Conservation (phyloP, 2,888 invertebrate genomes). For the Xestia ashworthii region DNA sequence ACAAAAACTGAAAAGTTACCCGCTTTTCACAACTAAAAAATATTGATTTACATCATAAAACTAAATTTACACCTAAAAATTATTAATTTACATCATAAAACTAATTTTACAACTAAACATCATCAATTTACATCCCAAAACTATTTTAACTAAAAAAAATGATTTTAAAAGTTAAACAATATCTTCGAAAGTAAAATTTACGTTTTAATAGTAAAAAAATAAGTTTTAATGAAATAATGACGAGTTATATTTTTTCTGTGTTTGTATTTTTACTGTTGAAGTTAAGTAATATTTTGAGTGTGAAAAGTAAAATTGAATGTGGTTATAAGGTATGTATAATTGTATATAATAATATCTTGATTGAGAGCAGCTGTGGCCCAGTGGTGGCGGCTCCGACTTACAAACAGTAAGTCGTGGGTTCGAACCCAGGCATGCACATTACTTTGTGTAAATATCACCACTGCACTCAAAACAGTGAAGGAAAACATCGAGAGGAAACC, state of each 20-base stretch:
- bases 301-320: conserved; percentile 78
- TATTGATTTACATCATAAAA: not conserved
- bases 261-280: conserved; percentile 50
- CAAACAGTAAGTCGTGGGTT: no score
- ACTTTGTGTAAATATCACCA: no score
- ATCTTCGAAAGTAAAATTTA: conserved; percentile 41
- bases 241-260: conserved; percentile 24
- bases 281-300: conserved; percentile 48
- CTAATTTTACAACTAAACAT: not conserved
- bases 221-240: conserved; percentile 32
- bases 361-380: no score
- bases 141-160: conserved; percentile 4
- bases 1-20: not conserved
- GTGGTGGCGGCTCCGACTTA: no score
- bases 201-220: conserved; percentile 7
- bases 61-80: not conserved
- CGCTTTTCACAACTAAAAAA: not conserved
- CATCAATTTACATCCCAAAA: not conserved
- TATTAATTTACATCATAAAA: not conserved
- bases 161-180: conserved; percentile 9
- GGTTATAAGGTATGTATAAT: conserved; percentile 81
- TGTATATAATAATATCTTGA: not conserved
- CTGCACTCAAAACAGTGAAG: no score
- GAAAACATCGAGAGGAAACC: no score
- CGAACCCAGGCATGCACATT: no score